Evolutionary conservation across 2,113 vertebrate genomes (phyloP), one percentile per base, ranked within the genome.

Genomic region (Mola mola): DNA sequence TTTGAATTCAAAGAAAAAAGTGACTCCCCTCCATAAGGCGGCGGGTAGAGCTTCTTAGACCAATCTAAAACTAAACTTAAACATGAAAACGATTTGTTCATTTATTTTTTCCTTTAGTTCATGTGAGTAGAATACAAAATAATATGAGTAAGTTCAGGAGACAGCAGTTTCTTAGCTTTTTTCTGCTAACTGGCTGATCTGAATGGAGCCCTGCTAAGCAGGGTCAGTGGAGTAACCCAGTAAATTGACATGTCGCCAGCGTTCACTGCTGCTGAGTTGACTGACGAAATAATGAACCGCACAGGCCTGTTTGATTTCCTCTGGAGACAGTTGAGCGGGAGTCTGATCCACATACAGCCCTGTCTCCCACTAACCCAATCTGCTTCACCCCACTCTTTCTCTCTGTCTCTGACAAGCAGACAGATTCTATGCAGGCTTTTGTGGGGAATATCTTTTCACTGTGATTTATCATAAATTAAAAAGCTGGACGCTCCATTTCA

Each of bases 401-500:
- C 52, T 68, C 77, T 70, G 65, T 84, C 78, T 86, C 82, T 66
- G 64, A 79, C 67, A 56, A 9, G 61, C 63, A 78, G 70, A 74
- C 79, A 25, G 55, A 50, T 66, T 87, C 76, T 83, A 47, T 16
- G 7, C 60, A 36, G 21, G 58, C 53, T 60, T 71, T 85, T 85
- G 75, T 76, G 64, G 73, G 83, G 58, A 76, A 71, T 82, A 87
- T 84, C 79, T 63, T 82, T 83, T 79, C 86, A 66, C 80, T 60
- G 57, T 88, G 86, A 90, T 89, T 88, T 86, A 88, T 87, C 53
- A 73, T 78, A 87, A 90, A 90, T 91, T 82, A 86, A 89, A 90
- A 89, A 78, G 79, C 85, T 72, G 31, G 81, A 74, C 82, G 89
- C 74, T 75, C 71, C 56, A 80, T 66, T 78, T 76, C 76, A 71